Conservation (phyloP, 2,113 vertebrate species). For the Coreoperca whiteheadi region DNA sequence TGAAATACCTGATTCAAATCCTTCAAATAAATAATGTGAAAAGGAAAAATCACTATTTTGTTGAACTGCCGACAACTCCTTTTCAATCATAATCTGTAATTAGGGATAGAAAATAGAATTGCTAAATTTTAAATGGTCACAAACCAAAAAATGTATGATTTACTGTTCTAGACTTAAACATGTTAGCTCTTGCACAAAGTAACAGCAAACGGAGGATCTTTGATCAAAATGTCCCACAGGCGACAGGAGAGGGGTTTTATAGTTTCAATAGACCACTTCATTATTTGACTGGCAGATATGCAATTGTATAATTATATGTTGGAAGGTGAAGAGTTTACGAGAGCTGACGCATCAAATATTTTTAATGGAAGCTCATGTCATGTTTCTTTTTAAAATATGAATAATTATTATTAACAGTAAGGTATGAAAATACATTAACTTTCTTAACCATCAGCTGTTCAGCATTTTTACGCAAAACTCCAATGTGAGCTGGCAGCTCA, state of each 20-base stretch:
- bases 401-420: not conserved
- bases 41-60: not conserved
- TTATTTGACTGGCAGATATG: conserved; percentile 29
- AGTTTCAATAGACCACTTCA: not conserved
- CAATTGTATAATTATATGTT: conserved; percentile 4
- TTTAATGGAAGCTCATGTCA: not conserved
- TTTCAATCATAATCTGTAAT: not conserved
- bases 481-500: not conserved
- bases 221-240: conserved; percentile 14
- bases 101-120: not conserved
- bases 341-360: not conserved
- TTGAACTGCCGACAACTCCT: not conserved
- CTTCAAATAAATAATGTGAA: not conserved
- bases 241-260: conserved; percentile 3
- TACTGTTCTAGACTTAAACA: not conserved
- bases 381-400: not conserved
- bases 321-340: conserved; percentile 20
- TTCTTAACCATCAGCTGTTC: not conserved
- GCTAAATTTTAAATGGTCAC: not conserved
- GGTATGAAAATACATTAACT: not conserved
- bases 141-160: not conserved
- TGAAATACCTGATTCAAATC: too few relatives aligned
- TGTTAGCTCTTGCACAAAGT: not conserved
- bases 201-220: not conserved
- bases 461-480: not conserved